Evolutionary conservation across 2,113 vertebrate species (phyloP).

Genomic region (Tetraodon nigroviridis): DNA sequence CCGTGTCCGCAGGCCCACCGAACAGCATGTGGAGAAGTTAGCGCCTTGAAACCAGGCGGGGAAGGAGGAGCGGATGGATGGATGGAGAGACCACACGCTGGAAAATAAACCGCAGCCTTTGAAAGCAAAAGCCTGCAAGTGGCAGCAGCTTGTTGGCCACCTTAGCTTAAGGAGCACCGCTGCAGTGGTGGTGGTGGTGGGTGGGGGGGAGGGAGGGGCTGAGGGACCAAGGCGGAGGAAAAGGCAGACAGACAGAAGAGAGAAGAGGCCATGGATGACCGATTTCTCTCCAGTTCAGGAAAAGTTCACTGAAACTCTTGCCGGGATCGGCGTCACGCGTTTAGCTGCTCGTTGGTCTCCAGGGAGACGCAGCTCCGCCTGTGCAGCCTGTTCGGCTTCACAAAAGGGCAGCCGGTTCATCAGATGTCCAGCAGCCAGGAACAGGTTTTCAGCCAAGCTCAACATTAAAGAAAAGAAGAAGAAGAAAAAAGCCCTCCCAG

Average conservation of each 20-base stretch:
- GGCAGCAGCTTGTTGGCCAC: constrained; percentile 68
- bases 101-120: constrained; percentile 66
- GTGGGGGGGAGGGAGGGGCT: constrained; percentile 3
- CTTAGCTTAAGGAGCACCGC: constrained; percentile 61
- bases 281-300: constrained; percentile 59
- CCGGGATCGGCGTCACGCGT: constrained; percentile 61
- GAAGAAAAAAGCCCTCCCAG: constrained; percentile 33
- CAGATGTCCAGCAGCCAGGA: constrained; percentile 59
- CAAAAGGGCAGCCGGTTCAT: constrained; percentile 59
- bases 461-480: constrained; percentile 48
- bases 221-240: constrained; percentile 29
- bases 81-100: constrained; percentile 41
- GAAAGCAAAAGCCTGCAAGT: constrained; percentile 58
- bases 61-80: constrained; percentile 10
- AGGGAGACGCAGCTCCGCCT: constrained; percentile 41
- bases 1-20: too few relatives aligned
- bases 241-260: constrained; percentile 19
- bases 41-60: constrained; percentile 37
- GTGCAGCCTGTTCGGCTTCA: constrained; percentile 58
- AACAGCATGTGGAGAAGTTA: not conserved
- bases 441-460: constrained; percentile 48
- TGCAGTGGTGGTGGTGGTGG: constrained; percentile 32
- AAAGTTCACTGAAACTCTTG: constrained; percentile 66
- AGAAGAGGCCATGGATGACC: constrained; percentile 53
- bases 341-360: constrained; percentile 62